Conservation (phyloP, 2,888 invertebrate species). For the Philonicus albiceps region DNA sequence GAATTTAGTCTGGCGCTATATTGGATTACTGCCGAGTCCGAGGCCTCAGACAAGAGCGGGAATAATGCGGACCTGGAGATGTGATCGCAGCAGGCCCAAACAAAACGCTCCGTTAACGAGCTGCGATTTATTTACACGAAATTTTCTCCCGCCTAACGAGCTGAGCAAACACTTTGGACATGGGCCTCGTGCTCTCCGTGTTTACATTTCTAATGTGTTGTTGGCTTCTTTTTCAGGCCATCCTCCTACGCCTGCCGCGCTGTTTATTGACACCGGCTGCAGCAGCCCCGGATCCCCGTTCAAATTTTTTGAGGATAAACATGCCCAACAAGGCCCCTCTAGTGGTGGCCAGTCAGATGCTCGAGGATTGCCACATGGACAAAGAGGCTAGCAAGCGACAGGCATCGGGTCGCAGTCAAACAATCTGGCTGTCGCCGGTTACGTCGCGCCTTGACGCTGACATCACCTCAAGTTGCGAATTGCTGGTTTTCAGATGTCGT, state of each 20-base stretch:
- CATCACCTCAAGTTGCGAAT: background rate
- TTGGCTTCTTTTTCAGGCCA: background rate
- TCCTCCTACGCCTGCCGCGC: background rate
- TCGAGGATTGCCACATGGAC: background rate
- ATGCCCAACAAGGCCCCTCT: background rate
- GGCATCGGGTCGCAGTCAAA: background rate
- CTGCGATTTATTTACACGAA: conserved; percentile 33
- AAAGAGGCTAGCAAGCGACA: background rate
- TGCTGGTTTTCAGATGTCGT: background rate
- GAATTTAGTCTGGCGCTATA: background rate
- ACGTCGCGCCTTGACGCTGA: background rate
- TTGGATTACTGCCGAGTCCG: background rate
- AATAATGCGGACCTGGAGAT: background rate
- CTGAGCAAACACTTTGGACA: conserved; percentile 17
- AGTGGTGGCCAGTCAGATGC: background rate
- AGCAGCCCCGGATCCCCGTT: background rate
- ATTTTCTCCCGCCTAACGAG: conserved; percentile 14
- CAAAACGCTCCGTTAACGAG: background rate
- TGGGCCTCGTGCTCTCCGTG: background rate
- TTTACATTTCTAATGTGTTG: background rate
- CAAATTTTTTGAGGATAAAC: background rate
- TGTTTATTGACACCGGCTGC: background rate
- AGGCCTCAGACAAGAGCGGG: background rate
- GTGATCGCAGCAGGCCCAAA: conserved; percentile 5
- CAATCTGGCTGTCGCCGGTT: background rate